A percentile compares a stretch with the other conserved stretches of the same genome.
Evolutionary conservation across 1,140 invertebrate species (phyloP).

Genomic region (Drosophila gunungcola): DNA sequence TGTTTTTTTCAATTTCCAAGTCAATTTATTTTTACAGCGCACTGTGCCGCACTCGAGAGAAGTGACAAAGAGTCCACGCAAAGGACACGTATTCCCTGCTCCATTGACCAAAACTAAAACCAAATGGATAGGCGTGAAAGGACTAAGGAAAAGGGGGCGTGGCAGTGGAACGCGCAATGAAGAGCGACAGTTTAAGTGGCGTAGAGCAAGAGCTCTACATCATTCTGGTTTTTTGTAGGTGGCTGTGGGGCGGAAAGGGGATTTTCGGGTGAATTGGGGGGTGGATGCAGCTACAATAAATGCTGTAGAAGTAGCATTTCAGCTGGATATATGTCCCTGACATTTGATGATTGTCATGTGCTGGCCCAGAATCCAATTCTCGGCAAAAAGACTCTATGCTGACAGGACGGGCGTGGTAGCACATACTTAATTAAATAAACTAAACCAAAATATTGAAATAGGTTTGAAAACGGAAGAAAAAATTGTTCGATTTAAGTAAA

Average conservation of each 20-base stretch:
- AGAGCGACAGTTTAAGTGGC: constrained; percentile 76
- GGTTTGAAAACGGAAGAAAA: too few species aligned
- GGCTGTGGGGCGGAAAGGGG: constrained; percentile 1
- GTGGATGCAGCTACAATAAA: constrained; percentile 40
- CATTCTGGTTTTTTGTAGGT: constrained; percentile 22
- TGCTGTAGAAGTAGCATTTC: constrained; percentile 35
- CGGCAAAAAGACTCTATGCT: constrained; percentile 10
- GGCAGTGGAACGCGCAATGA: constrained; percentile 51
- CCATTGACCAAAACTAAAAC: constrained; percentile 47
- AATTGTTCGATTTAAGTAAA: too few species aligned
- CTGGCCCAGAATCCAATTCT: constrained; percentile 13
- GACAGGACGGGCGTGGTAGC: too few species aligned
- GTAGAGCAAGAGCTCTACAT: constrained; percentile 42
- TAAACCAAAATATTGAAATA: too few species aligned
- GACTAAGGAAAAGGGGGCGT: constrained; percentile 6
- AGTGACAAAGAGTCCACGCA: constrained; percentile 33
- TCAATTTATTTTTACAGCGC: constrained; percentile 81
- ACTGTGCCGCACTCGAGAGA: constrained; percentile 52
- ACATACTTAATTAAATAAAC: too few species aligned
- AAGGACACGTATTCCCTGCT: constrained; percentile 43
- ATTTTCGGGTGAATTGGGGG: constrained; percentile 6
- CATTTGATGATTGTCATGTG: constrained; percentile 53
- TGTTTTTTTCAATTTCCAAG: constrained; percentile 80
- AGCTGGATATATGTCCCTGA: constrained; percentile 40
- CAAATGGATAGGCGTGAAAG: constrained; percentile 45